phyloP scores from a whole-genome alignment of 2,797 vertebrate species.

The Channallabes apus region DNA sequence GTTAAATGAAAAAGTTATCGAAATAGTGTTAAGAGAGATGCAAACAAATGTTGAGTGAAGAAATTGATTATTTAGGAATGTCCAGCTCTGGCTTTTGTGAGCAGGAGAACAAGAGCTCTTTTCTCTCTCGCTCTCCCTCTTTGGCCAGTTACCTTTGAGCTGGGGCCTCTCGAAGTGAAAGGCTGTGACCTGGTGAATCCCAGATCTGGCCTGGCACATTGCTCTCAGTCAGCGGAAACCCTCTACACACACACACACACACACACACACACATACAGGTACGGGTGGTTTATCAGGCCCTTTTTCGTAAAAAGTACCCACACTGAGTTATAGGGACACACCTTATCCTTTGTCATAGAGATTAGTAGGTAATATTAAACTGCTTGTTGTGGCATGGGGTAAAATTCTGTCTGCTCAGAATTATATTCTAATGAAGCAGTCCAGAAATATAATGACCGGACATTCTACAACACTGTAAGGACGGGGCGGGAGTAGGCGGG shows the following conservation, averaged over 20 bases:
- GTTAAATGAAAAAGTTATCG: background rate
- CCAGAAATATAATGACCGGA: too few relatives aligned
- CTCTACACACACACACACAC: constrained; percentile 20
- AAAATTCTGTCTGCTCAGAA: too few relatives aligned
- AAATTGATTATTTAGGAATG: constrained; percentile 65
- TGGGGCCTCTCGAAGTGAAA: constrained; percentile 67
- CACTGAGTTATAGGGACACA: too few relatives aligned
- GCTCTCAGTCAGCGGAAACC: constrained; percentile 55
- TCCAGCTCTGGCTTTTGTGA: constrained; percentile 69
- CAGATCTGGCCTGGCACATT: constrained; percentile 43
- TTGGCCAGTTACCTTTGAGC: constrained; percentile 69
- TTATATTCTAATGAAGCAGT: too few relatives aligned
- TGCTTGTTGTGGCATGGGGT: too few relatives aligned
- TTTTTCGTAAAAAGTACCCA: too few relatives aligned
- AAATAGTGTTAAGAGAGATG: constrained; percentile 51
- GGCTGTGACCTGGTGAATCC: constrained; percentile 69
- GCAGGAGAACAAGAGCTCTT: constrained; percentile 71
- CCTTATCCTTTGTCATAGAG: too few relatives aligned
- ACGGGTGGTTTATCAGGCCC: too few relatives aligned
- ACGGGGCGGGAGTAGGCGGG: accelerated
- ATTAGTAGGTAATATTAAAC: too few relatives aligned
- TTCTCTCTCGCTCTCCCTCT: constrained; percentile 61
- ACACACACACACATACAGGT: too few relatives aligned
- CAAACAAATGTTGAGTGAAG: constrained; percentile 62
- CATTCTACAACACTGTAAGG: too few relatives aligned